Conservation (phyloP, 2,888 invertebrate genomes). For the Phengaris arion region DNA sequence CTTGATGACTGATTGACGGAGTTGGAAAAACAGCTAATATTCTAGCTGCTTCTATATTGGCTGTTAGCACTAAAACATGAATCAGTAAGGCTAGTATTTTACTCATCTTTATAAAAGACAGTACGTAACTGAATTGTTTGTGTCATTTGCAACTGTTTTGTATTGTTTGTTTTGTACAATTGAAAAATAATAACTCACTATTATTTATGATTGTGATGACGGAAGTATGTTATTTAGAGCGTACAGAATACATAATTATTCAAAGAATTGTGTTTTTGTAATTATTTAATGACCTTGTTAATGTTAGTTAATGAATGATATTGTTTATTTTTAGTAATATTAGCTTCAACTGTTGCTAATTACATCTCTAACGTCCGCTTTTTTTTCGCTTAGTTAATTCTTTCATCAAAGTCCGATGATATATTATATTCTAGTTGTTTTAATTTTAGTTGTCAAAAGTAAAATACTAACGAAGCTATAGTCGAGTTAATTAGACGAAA, state of each 20-base stretch:
- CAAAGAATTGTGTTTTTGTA: not conserved
- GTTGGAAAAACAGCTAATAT: constrained; percentile 53
- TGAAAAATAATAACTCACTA: constrained; percentile 10
- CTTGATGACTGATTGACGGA: constrained; percentile 55
- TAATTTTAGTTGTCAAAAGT: too few relatives aligned
- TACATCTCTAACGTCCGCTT: too few relatives aligned
- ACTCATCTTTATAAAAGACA: not conserved
- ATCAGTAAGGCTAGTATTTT: not conserved
- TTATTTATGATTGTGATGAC: constrained; percentile 13
- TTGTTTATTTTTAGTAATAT: not conserved
- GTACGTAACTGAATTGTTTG: not conserved
- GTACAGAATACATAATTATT: not conserved
- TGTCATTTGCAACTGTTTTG: not conserved
- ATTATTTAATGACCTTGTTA: not conserved
- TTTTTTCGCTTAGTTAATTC: too few relatives aligned
- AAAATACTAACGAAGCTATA: too few relatives aligned
- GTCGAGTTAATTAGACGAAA: too few relatives aligned
- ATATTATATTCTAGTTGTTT: too few relatives aligned
- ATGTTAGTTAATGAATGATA: too few relatives aligned
- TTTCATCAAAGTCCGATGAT: too few relatives aligned
- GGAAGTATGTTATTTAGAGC: not conserved
- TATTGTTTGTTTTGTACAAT: not conserved
- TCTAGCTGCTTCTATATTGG: constrained; percentile 40
- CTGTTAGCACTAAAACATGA: constrained; percentile 10
- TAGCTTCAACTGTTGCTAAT: not conserved